A percentile compares a stretch with the other conserved stretches of the same genome.
These are phyloP conservation scores for Steinernema feltiae DNA, from an alignment of 1,140 invertebrate species.

Conservation along the genomic window DNA sequence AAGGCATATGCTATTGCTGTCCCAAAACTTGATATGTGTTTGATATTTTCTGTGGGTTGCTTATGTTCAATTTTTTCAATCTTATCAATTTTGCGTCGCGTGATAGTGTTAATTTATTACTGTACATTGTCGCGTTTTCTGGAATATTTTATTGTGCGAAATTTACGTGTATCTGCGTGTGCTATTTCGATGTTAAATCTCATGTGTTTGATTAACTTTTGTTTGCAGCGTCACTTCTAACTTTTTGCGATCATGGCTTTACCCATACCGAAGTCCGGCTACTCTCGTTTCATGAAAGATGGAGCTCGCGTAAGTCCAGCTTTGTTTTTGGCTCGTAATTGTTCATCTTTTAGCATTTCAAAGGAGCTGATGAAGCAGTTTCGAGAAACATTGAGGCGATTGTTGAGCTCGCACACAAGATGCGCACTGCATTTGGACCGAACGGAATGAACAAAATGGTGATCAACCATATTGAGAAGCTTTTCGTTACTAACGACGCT, in stretches of 20 bases:
- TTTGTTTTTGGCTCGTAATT: not conserved
- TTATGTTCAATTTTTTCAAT: too few relatives aligned
- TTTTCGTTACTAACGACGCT: slow-evolving; percentile 98
- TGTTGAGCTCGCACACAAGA: slow-evolving; percentile 84
- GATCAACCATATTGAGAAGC: slow-evolving; percentile 95
- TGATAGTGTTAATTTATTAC: too few relatives aligned
- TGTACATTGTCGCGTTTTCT: too few relatives aligned
- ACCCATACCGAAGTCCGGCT: slow-evolving; percentile 54
- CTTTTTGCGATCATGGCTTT: slow-evolving; percentile 44
- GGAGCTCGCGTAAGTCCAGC: slow-evolving; percentile 45
- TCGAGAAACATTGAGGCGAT: slow-evolving; percentile 90
- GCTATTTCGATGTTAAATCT: not conserved
- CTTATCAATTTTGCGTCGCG: too few relatives aligned
- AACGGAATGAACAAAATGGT: slow-evolving; percentile 98
- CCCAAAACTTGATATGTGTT: too few relatives aligned
- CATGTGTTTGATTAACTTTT: not conserved
- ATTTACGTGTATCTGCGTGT: not conserved
- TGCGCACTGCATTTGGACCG: slow-evolving; percentile 89
- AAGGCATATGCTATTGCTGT: too few relatives aligned
- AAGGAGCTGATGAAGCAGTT: slow-evolving; percentile 93
- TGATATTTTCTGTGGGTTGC: too few relatives aligned
- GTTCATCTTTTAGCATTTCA: slow-evolving; percentile 72
- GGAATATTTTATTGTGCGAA: too few relatives aligned
- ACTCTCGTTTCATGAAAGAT: slow-evolving; percentile 56
- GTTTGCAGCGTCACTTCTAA: slow-evolving; percentile 2